Base-by-base conservation (phyloP, 2,113 vertebrate genomes). In the Oreochromis tanganicae region DNA sequence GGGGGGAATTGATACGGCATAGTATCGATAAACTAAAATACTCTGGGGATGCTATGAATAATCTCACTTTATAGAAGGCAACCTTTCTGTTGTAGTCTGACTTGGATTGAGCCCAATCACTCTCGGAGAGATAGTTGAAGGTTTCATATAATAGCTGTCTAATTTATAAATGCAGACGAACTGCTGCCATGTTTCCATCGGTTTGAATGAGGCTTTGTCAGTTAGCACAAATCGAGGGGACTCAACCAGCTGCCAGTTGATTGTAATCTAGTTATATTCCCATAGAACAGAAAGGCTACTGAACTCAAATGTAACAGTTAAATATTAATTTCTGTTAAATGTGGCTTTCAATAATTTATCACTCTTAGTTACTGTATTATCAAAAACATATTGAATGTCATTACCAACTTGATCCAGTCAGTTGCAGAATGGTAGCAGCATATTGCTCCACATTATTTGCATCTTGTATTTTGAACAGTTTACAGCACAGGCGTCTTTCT, bases 1-100 rank as follows among this genome's bases (percentile, higher is more conserved):
- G 55, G 24, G 55, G 6, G 0, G 4, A 27, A 57, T 8, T 34
- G 16, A 61, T 61, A 61, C 0, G 2, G 29, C 57, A 61, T 34
- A 34, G 16, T 19, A 61, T 32, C 1, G 57, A 32, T 32, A 61
- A 61, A 63, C 29, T 34, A 63, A 63, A 63, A 63, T 63, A 63
- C 16, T 63, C 59, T 63, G 16, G 16, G 5, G 29, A 34, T 34
- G 29, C 59, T 34, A 34, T 61, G 29, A 63, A 63, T 63, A 63
- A 63, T 34, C 57, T 61, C 16, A 34, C 29, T 0, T 61, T 19
- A 34, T 17, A 61, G 29, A 6, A 61, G 57, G 57, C 57, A 61
- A 61, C 14, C 29, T 61, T 61, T 61, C 29, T 61, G 59, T 61
- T 61, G 34, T 61, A 61, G 16, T 61, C 59, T 61, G 29, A 34